Percentiles rank a stretch among this genome's conserved stretches.
Conservation (phyloP, 2,797 vertebrate species). For the Streptopelia turtur region DNA sequence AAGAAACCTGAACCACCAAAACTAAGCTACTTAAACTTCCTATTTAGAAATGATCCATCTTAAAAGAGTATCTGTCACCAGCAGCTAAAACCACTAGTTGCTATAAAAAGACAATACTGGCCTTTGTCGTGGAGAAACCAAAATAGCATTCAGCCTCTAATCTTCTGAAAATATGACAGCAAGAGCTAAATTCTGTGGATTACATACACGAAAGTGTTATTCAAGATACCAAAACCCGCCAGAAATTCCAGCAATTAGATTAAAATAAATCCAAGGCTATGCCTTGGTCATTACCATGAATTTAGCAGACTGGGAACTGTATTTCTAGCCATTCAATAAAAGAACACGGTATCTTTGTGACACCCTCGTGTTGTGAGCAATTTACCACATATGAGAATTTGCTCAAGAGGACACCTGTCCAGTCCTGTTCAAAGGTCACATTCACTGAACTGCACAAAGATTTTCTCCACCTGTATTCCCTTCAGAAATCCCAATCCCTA, state of each 20-base stretch:
- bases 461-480: neutral
- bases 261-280: slow-evolving; percentile 15
- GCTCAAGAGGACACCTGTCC: neutral
- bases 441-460: neutral
- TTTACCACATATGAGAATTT: neutral
- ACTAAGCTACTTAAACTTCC: slow-evolving; percentile 58
- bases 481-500: neutral
- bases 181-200: slow-evolving; percentile 31
- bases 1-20: slow-evolving; percentile 43
- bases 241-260: neutral
- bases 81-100: slow-evolving; percentile 1
- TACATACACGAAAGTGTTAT: slow-evolving; percentile 18
- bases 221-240: neutral
- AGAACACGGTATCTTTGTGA: neutral
- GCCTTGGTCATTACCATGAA: neutral
- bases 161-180: slow-evolving; percentile 57
- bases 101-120: slow-evolving; percentile 27
- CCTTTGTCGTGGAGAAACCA: neutral
- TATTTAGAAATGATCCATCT: slow-evolving; percentile 60
- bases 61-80: slow-evolving; percentile 25
- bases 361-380: neutral
- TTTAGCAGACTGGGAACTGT: neutral
- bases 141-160: slow-evolving; percentile 48
- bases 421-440: neutral
- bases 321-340: neutral